Evolutionary conservation across 2,113 vertebrate genomes (phyloP).

Genomic region (Brevimyrus niger): DNA sequence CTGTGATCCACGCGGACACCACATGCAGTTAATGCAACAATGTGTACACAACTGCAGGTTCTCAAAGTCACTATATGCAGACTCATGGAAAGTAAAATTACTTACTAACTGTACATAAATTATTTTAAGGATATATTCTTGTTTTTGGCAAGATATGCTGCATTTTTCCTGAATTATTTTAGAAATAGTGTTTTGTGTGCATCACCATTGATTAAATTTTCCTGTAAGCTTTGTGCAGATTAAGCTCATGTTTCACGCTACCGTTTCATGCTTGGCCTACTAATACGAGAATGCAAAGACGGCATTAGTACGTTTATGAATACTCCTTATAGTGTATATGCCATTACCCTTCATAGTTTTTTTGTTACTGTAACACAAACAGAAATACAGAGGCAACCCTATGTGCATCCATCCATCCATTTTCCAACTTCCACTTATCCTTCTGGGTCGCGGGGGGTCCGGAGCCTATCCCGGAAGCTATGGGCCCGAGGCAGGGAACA

Average conservation of each 20-base stretch:
- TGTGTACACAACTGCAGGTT: neutral
- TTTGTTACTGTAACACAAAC: neutral
- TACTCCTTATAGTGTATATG: neutral
- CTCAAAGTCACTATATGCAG: neutral
- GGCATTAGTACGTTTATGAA: neutral
- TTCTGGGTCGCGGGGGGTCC: too few species aligned
- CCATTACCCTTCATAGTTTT: neutral
- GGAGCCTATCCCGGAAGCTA: too few species aligned
- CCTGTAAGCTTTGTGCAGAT: neutral
- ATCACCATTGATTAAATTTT: neutral
- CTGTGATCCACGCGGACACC: neutral
- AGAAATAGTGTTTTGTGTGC: neutral
- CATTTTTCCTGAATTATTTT: neutral
- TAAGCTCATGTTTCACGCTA: neutral
- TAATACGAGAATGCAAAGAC: neutral
- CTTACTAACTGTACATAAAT: neutral
- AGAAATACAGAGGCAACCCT: neutral
- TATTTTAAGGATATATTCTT: neutral
- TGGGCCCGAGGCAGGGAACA: too few species aligned
- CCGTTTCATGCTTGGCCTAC: neutral
- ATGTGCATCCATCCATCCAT: neutral
- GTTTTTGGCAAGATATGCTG: neutral
- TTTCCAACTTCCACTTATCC: too few species aligned
- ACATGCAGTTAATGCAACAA: neutral
- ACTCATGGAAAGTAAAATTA: neutral